Conservation (phyloP, 2,113 vertebrate species). For the Calidris pygmaea region DNA sequence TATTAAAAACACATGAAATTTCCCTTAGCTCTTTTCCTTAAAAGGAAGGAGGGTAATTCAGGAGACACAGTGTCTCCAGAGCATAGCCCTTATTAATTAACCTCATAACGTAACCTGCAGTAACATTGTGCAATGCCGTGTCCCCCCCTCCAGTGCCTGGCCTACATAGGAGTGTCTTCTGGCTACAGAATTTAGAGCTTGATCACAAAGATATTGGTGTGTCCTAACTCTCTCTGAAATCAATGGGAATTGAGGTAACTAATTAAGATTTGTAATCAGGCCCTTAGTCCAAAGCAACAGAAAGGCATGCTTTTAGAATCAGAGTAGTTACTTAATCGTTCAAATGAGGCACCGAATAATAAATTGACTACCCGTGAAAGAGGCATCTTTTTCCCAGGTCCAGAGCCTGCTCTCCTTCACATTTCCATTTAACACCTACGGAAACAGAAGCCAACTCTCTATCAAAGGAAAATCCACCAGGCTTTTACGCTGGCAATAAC, state of each 20-base stretch:
- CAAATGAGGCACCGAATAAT: neutral
- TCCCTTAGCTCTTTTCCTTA: constrained; percentile 53
- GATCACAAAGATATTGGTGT: neutral
- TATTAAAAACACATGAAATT: constrained; percentile 54
- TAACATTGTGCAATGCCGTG: neutral
- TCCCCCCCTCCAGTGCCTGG: constrained; percentile 40
- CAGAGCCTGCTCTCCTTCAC: neutral
- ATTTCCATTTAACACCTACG: neutral
- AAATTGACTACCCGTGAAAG: neutral
- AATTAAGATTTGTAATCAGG: constrained; percentile 31
- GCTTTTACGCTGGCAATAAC: rapidly evolving
- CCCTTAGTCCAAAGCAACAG: neutral
- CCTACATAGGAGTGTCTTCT: constrained; percentile 30
- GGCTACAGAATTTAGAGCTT: constrained; percentile 24
- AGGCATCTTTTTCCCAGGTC: neutral
- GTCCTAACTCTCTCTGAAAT: constrained; percentile 30
- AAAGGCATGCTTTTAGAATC: neutral
- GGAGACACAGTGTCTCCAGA: constrained; percentile 27
- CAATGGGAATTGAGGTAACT: constrained; percentile 13
- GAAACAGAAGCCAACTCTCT: neutral
- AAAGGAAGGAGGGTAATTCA: constrained; percentile 62
- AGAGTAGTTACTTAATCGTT: neutral
- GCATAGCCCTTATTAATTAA: constrained; percentile 70
- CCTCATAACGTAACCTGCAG: constrained; percentile 55
- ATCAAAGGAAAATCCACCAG: neutral